phyloP scores from a whole-genome alignment of 53 echinoderm and acorn worm genomes.

The Echinometra lucunter region DNA sequence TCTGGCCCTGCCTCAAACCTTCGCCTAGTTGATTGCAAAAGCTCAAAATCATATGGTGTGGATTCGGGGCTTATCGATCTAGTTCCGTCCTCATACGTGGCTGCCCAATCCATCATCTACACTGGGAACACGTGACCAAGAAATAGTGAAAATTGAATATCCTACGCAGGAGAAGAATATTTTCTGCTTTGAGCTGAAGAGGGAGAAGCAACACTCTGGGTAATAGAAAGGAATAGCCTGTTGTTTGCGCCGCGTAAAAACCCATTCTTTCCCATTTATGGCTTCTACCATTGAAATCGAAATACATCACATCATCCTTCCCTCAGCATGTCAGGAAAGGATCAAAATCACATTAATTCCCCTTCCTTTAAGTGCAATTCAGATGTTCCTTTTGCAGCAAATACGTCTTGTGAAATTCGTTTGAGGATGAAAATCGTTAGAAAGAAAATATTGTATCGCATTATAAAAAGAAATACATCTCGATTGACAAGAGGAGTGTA shows the following conservation, averaged over 20 bases:
- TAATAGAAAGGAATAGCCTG: background rate
- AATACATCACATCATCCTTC: background rate
- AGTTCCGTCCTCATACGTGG: background rate
- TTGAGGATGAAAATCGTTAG: background rate
- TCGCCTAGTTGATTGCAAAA: background rate
- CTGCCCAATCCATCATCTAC: background rate
- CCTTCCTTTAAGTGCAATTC: background rate
- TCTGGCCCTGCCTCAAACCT: background rate
- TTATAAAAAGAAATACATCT: background rate
- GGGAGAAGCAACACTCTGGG: background rate
- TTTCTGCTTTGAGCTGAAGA: background rate
- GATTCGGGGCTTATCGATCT: background rate
- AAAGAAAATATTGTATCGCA: background rate
- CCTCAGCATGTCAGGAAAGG: background rate
- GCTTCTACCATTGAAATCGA: background rate
- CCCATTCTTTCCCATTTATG: background rate
- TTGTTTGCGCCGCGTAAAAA: background rate
- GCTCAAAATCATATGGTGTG: background rate
- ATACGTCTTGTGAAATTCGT: background rate
- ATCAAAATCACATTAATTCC: slow-evolving; percentile 43
- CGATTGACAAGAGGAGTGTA: background rate
- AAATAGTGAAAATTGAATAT: background rate
- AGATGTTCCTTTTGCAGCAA: background rate
- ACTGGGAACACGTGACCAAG: background rate
- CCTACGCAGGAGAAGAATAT: background rate